Conservation (phyloP, 2,113 vertebrate genomes). For the Pelecanus crispus region DNA sequence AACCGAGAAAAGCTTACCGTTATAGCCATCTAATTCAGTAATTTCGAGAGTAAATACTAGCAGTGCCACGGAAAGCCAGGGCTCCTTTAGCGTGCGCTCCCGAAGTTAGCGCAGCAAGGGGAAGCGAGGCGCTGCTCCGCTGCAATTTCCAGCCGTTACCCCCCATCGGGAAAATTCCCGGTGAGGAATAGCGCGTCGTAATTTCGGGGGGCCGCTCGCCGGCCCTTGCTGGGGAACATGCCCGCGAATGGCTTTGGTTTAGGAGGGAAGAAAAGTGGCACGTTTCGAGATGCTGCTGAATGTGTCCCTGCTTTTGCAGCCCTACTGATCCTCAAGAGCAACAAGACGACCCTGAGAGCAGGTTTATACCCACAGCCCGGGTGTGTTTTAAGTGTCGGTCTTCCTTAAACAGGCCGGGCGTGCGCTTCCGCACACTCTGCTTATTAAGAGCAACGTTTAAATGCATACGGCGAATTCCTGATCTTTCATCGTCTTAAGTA, state of each 20-base stretch:
- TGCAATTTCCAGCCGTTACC: neutral
- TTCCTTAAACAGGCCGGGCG: slow-evolving; percentile 43
- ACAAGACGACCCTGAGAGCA: neutral
- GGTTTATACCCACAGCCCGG: slow-evolving; percentile 33
- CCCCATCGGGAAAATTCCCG: neutral
- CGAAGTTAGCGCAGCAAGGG: neutral
- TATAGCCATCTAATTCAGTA: neutral
- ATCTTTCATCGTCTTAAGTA: slow-evolving; percentile 57
- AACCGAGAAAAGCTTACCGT: slow-evolving; percentile 10
- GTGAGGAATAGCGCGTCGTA: neutral
- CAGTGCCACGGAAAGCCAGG: neutral
- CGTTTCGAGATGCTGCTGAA: neutral
- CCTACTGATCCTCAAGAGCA: neutral
- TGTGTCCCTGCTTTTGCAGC: neutral
- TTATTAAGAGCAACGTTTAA: slow-evolving; percentile 55
- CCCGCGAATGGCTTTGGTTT: neutral
- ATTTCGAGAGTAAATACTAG: neutral
- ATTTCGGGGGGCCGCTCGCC: neutral
- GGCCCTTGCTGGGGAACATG: neutral
- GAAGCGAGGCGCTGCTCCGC: neutral
- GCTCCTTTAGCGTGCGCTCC: neutral
- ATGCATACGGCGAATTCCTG: slow-evolving; percentile 50
- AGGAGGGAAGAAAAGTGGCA: neutral
- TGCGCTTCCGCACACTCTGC: slow-evolving; percentile 49
- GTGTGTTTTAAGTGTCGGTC: slow-evolving; percentile 38